These are phyloP conservation scores for Beris chalybata DNA, from an alignment of 2,888 invertebrate species.

Conservation along the genomic window DNA sequence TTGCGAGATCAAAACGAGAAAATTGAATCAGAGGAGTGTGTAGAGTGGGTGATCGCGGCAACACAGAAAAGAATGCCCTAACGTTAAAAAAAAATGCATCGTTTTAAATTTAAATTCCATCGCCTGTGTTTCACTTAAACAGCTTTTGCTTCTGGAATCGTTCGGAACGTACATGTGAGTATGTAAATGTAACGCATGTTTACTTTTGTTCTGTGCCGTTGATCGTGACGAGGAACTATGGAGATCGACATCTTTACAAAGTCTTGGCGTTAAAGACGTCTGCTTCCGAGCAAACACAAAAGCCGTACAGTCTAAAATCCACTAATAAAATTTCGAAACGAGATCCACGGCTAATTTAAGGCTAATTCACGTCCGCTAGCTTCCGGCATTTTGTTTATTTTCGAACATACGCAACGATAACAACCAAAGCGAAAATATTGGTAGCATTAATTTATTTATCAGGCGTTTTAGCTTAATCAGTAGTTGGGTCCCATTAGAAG, in stretches of 20 bases:
- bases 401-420: constrained; percentile 7
- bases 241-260: no score
- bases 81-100: neutral
- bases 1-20: constrained; percentile 5
- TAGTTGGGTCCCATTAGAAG: neutral
- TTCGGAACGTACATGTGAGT: no score
- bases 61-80: neutral
- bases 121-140: neutral
- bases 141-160: neutral
- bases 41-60: neutral
- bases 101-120: constrained; percentile 5
- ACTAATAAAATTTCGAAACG: constrained; percentile 14
- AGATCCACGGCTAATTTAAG: constrained; percentile 17
- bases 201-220: no score
- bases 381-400: constrained; percentile 27
- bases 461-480: constrained; percentile 3
- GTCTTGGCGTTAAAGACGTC: no score
- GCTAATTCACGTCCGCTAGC: constrained; percentile 21
- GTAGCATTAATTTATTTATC: constrained; percentile 2
- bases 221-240: no score
- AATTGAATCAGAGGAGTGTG: no score
- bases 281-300: no score
- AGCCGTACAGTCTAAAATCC: neutral
- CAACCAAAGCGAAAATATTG: constrained; percentile 7
- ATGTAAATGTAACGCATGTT: no score